Evolutionary conservation across 2,888 invertebrate species (phyloP).

Genomic region (Tricholauxania praeusta): DNA sequence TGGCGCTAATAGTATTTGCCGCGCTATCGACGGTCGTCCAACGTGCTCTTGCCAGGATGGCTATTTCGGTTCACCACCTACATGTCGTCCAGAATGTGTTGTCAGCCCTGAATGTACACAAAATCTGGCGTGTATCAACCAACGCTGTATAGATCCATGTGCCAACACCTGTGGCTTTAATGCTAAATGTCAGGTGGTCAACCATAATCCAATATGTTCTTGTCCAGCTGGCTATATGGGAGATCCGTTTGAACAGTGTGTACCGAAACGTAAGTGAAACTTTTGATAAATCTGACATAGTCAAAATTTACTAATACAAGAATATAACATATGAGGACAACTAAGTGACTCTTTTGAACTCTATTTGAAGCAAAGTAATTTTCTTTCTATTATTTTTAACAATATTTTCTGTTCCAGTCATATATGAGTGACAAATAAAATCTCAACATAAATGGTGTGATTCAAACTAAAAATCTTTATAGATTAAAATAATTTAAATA

Average conservation of each 20-base stretch:
- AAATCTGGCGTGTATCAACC: conserved; percentile 81
- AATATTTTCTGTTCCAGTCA: no score
- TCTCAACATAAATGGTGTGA: no score
- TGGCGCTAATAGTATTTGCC: conserved; percentile 83
- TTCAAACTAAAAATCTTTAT: no score
- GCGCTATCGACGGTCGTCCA: conserved; percentile 77
- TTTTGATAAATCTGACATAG: not conserved
- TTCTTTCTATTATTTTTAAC: no score
- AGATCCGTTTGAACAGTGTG: conserved; percentile 82
- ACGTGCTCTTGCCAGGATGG: conserved; percentile 81
- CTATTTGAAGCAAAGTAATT: no score
- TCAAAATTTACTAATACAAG: not conserved
- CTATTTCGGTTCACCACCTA: conserved; percentile 81
- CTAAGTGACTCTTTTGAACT: no score
- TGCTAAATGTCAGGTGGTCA: conserved; percentile 82
- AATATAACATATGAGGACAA: no score
- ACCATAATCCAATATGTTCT: conserved; percentile 84
- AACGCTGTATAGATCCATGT: conserved; percentile 84
- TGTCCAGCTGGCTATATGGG: conserved; percentile 78
- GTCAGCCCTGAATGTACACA: conserved; percentile 83
- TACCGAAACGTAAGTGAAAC: conserved; percentile 62
- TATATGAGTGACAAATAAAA: no score
- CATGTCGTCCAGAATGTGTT: conserved; percentile 82
- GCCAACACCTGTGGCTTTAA: conserved; percentile 81
- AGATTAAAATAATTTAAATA: no score